Evolutionary conservation across 2,797 vertebrate genomes (phyloP).

Genomic region (Characodon lateralis): DNA sequence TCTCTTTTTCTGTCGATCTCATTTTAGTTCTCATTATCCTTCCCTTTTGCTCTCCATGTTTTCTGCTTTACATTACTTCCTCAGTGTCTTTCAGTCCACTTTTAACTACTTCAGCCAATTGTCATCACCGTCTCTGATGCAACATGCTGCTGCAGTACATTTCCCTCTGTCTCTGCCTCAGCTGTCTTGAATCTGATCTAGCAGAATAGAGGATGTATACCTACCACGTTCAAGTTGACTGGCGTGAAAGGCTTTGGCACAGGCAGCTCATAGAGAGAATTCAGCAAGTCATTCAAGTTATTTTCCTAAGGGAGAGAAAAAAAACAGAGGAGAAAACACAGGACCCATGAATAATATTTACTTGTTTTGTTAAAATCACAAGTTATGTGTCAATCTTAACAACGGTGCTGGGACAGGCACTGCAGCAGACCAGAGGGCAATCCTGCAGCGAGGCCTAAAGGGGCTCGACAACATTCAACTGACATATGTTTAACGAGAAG

Average conservation of each 20-base stretch:
- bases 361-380: conserved; percentile 48
- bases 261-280: conserved; percentile 89
- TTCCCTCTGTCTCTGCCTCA: conserved; percentile 31
- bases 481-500: conserved; percentile 77
- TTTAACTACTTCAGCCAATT: conserved; percentile 40
- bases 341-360: conserved; percentile 49
- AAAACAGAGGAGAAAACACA: conserved; percentile 35
- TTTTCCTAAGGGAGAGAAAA: conserved; percentile 82
- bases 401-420: conserved; percentile 48
- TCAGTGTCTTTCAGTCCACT: conserved; percentile 22
- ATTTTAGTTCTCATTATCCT: conserved; percentile 31
- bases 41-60: conserved; percentile 23
- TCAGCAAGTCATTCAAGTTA: conserved; percentile 92
- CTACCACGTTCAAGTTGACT: conserved; percentile 93
- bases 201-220: conserved; percentile 69
- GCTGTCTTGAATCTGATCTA: conserved; percentile 45
- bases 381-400: conserved; percentile 57
- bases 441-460: conserved; percentile 68
- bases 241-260: conserved; percentile 92
- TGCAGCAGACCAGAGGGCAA: conserved; percentile 58
- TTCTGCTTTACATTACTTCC: conserved; percentile 6
- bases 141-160: conserved; percentile 30
- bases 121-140: conserved; percentile 32
- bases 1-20: conserved; percentile 31
- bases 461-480: conserved; percentile 69